Conservation (phyloP, 2,113 vertebrate genomes). For the Myrmecobius fasciatus region DNA sequence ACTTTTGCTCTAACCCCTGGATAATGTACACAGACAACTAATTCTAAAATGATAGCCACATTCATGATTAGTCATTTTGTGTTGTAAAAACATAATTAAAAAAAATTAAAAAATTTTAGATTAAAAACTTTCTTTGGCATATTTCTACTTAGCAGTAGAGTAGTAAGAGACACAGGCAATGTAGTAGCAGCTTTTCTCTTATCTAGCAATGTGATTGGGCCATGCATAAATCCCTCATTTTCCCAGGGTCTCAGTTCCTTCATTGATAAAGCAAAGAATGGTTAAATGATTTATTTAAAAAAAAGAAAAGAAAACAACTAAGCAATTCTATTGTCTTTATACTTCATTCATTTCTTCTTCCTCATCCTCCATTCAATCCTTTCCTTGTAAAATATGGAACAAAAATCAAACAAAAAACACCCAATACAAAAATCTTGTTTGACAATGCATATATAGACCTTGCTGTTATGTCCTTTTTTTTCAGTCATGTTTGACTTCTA, state of each 20-base stretch:
- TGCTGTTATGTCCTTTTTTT: neutral
- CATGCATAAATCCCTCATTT: too few relatives aligned
- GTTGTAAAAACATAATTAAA: neutral
- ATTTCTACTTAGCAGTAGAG: too few relatives aligned
- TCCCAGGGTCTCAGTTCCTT: too few relatives aligned
- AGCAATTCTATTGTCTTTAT: neutral
- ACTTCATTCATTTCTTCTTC: neutral
- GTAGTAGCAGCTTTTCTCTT: neutral
- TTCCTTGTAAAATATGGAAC: neutral
- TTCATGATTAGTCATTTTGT: neutral
- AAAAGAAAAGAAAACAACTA: too few relatives aligned
- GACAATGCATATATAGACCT: neutral
- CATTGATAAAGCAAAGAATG: neutral
- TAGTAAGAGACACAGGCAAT: neutral
- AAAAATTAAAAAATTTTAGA: too few relatives aligned
- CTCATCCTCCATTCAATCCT: neutral
- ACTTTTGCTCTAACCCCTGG: neutral
- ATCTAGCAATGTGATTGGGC: too few relatives aligned
- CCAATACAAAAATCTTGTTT: neutral
- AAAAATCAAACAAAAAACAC: neutral
- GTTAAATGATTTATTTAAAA: neutral
- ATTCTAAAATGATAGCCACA: neutral
- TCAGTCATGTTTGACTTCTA: neutral
- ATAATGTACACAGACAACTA: too few relatives aligned
- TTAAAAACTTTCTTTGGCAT: too few relatives aligned